Evolutionary conservation across 2,888 invertebrate genomes (phyloP), one percentile per base, ranked within the genome.

Genomic region (Herminia tarsipennalis): DNA sequence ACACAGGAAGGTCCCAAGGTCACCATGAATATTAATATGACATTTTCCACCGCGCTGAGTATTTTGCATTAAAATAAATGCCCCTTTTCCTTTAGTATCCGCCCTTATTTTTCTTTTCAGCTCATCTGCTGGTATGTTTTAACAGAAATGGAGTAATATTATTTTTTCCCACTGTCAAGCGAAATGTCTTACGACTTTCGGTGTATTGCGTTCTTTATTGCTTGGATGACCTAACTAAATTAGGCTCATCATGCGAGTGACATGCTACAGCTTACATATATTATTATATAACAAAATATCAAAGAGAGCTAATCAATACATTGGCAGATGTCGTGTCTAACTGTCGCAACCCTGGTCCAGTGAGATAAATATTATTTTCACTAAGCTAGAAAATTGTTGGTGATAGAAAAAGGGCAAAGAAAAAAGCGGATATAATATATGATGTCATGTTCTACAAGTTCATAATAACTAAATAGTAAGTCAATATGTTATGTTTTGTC

Each of bases 11-110:
- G 20, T 18, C 2, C n/a, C 46, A 64, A 56, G 56, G 65, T 53
- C 56, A 47, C 20, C 27, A 56, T 62, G 60, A 60, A 64, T 65
- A 60, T 56, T 62, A 50, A 54, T 57, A 54, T 45, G 44, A 43
- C 41, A 32, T 56, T 50, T 64, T 43, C 53, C 40, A 56, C 28
- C 44, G 39, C 61, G 20, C 33, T 37, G 44, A 45, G 43, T 49
- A 59, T 56, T 65, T 34, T 39, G 27, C 54, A 60, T 62, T 56
- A 42, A 40, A 64, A 54, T 56, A 32, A 37, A 56, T 49, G 25
- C 14, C 32, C 24, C 43, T 48, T 59, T 59, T 45, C 32, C 17
- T 45, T 46, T 38, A 43, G 44, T 24, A 37, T 28, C 6, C 36
- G 22, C 29, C 13, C 25, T 33, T 50, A 53, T 56, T 47, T 60